Conservation (phyloP, 1,140 invertebrate genomes). For the Apocrypta bakeri region DNA sequence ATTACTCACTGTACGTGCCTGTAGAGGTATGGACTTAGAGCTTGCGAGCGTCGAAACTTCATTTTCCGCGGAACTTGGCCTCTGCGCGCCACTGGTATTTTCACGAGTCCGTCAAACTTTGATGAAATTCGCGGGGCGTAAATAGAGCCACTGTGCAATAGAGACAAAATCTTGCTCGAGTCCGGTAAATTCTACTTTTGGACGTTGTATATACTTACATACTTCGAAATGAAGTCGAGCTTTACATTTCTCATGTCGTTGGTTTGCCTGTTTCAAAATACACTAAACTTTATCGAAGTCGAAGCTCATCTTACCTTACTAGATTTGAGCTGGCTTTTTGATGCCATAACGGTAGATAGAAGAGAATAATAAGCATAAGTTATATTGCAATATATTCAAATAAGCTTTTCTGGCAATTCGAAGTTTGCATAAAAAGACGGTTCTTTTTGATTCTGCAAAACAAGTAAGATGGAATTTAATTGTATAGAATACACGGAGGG, state of each 20-base stretch:
- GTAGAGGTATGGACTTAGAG: too few relatives aligned
- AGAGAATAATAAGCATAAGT: neutral
- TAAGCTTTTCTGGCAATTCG: too few relatives aligned
- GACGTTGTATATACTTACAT: neutral
- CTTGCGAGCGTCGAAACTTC: neutral
- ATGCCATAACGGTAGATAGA: too few relatives aligned
- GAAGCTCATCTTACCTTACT: neutral
- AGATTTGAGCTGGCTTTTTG: neutral
- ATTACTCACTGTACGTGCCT: too few relatives aligned
- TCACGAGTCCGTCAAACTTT: conserved; percentile 32
- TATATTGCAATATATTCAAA: too few relatives aligned
- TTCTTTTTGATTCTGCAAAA: too few relatives aligned
- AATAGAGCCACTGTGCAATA: neutral
- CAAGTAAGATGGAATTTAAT: too few relatives aligned
- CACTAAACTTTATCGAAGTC: neutral
- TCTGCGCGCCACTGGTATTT: neutral
- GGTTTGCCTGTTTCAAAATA: too few relatives aligned
- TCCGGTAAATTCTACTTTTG: neutral
- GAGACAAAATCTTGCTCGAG: neutral
- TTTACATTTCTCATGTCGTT: neutral
- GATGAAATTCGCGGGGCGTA: conserved; percentile 34
- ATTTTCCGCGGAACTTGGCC: neutral
- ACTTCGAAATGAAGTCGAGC: neutral
- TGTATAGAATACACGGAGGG: too few relatives aligned
- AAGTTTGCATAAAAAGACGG: too few relatives aligned